Conservation (phyloP, 1,140 invertebrate genomes). For the Aradophagus sp. region DNA sequence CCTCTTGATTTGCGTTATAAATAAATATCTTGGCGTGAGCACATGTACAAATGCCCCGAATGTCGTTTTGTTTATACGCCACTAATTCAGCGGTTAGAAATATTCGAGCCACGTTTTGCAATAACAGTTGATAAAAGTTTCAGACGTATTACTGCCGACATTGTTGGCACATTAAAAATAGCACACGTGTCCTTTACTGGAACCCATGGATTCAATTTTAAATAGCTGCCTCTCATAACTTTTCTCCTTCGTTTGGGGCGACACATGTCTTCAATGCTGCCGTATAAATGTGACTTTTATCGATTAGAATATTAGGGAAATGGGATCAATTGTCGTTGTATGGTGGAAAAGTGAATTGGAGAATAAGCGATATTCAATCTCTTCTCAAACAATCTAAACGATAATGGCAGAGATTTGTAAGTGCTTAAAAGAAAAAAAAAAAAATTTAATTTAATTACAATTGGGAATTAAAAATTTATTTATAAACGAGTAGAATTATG, state of each 20-base stretch:
- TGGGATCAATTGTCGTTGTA: no score
- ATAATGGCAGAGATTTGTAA: no score
- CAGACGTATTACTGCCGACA: constrained; percentile 73
- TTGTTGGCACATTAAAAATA: constrained; percentile 73
- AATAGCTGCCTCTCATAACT: constrained; percentile 70
- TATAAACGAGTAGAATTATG: no score
- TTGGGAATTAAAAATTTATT: no score
- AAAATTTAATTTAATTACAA: no score
- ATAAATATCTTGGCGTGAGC: not conserved
- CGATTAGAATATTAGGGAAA: no score
- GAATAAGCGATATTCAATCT: no score
- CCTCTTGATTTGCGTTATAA: no score
- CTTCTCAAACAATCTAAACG: no score
- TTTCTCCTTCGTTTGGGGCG: constrained; percentile 65
- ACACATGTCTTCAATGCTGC: constrained; percentile 73
- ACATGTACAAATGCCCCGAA: constrained; percentile 1
- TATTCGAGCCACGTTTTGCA: constrained; percentile 71
- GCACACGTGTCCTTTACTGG: constrained; percentile 73
- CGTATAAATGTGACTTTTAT: constrained; percentile 63
- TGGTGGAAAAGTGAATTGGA: no score
- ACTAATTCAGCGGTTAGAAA: constrained; percentile 41
- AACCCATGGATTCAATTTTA: constrained; percentile 72
- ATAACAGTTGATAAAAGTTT: constrained; percentile 75
- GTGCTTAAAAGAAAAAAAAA: no score
- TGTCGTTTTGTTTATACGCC: constrained; percentile 1